Conservation (phyloP, 2,113 vertebrate species). For the Mungos mungo region DNA sequence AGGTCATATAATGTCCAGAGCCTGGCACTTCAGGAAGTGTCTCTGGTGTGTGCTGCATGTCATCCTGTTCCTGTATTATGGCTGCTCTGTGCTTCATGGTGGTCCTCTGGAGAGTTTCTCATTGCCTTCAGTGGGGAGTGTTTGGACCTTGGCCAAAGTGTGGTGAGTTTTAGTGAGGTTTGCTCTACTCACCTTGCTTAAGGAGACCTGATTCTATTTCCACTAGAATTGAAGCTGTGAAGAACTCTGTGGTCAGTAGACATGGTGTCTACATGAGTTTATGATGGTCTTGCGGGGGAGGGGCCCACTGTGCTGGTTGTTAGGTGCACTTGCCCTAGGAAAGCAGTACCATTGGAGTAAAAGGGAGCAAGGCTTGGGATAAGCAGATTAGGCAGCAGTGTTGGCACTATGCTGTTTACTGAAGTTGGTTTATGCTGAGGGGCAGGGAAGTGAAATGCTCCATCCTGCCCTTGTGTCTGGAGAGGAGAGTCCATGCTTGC, state of each 20-base stretch:
- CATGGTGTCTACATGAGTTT: not conserved
- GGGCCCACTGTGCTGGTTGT: not conserved
- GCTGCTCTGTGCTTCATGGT: not conserved
- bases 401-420: not conserved
- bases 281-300: not conserved
- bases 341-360: not conserved
- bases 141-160: not conserved
- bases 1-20: not conserved
- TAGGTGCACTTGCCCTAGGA: not conserved
- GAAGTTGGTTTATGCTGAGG: not conserved
- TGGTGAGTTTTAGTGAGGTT: not conserved
- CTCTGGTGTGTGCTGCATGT: not conserved
- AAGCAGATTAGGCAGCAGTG: not conserved
- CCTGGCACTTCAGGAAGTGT: not conserved
- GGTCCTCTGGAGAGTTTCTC: not conserved
- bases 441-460: not conserved
- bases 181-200: not conserved
- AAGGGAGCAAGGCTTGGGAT: not conserved
- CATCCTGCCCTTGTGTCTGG: not conserved
- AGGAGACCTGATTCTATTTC: not conserved
- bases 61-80: not conserved
- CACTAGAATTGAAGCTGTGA: not conserved
- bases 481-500: not conserved
- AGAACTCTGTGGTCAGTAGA: not conserved
- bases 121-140: not conserved